A percentile compares a stretch with the other conserved stretches of the same genome.
These are phyloP conservation scores for Oryzias celebensis DNA, from an alignment of 2,113 vertebrate genomes.

Conservation along the genomic window DNA sequence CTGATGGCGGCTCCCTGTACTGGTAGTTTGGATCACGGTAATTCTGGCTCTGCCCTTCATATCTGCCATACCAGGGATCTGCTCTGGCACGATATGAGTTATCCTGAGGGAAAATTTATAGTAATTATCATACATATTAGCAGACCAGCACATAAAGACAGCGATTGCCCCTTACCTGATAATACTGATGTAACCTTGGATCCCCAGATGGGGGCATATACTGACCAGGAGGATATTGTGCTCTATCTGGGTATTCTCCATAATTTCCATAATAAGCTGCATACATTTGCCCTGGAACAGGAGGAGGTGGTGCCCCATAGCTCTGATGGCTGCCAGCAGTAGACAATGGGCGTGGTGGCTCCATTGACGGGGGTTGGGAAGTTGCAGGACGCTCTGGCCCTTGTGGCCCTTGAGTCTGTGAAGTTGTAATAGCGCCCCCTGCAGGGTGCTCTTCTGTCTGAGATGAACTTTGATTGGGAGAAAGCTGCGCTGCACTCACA, in stretches of 20 bases:
- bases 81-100: slow-evolving; percentile 78
- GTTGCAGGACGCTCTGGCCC: slow-evolving; percentile 40
- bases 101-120: slow-evolving; percentile 59
- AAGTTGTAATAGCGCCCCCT: slow-evolving; percentile 28
- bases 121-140: neutral
- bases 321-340: slow-evolving; percentile 77
- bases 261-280: slow-evolving; percentile 78
- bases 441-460: slow-evolving; percentile 37
- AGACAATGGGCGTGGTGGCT: slow-evolving; percentile 78
- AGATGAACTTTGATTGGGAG: slow-evolving; percentile 47
- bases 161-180: slow-evolving; percentile 77
- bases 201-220: slow-evolving; percentile 79
- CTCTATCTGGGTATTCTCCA: slow-evolving; percentile 77
- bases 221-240: slow-evolving; percentile 71
- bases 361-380: slow-evolving; percentile 61
- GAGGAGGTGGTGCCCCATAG: slow-evolving; percentile 66
- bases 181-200: slow-evolving; percentile 84
- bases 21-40: slow-evolving; percentile 80
- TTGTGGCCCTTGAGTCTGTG: slow-evolving; percentile 54
- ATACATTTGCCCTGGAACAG: slow-evolving; percentile 59
- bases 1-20: slow-evolving; percentile 81
- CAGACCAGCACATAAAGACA: neutral
- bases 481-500: slow-evolving; percentile 43
- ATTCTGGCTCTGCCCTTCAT: slow-evolving; percentile 67
- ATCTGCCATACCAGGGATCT: slow-evolving; percentile 82